These are phyloP conservation scores for Ophion obscuratus DNA, from an alignment of 2,888 invertebrate species.

Conservation along the genomic window DNA sequence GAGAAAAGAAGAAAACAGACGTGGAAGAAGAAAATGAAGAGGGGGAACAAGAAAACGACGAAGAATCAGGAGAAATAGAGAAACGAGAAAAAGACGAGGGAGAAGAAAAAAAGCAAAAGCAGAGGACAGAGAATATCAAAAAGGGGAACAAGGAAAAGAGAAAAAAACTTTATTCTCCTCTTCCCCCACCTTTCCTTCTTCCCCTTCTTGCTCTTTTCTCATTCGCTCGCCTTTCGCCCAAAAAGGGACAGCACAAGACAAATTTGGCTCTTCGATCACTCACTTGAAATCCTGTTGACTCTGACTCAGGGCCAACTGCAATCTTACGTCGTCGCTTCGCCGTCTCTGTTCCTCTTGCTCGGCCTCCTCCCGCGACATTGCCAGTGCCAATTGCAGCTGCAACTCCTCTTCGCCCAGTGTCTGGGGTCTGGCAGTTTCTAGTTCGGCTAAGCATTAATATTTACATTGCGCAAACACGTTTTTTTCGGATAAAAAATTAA, in stretches of 20 bases:
- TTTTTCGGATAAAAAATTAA: slow-evolving; percentile 68
- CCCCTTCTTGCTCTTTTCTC: neutral
- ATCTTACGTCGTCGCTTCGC: slow-evolving; percentile 97
- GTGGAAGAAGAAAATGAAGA: no score
- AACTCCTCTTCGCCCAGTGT: slow-evolving; percentile 99
- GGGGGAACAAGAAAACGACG: no score
- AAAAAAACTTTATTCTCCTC: slow-evolving; percentile 10
- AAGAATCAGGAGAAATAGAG: no score
- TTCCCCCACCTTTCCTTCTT: neutral
- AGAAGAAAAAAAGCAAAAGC: neutral
- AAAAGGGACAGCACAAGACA: neutral
- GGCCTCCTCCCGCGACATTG: slow-evolving; percentile 99
- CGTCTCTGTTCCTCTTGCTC: slow-evolving; percentile 97
- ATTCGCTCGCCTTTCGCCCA: neutral
- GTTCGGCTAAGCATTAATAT: slow-evolving; percentile 85
- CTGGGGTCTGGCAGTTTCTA: slow-evolving; percentile 97
- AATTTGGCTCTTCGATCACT: slow-evolving; percentile 77
- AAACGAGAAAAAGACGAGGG: no score
- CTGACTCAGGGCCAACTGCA: slow-evolving; percentile 97
- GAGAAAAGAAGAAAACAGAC: neutral
- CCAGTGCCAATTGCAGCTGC: slow-evolving; percentile 98
- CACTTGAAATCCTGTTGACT: slow-evolving; percentile 96
- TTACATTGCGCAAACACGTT: slow-evolving; percentile 68
- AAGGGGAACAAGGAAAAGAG: slow-evolving; percentile 12
- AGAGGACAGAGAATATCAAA: neutral